Evolutionary conservation across 2,797 vertebrate species (phyloP).

Genomic region (Ctenopoma kingsleyae): DNA sequence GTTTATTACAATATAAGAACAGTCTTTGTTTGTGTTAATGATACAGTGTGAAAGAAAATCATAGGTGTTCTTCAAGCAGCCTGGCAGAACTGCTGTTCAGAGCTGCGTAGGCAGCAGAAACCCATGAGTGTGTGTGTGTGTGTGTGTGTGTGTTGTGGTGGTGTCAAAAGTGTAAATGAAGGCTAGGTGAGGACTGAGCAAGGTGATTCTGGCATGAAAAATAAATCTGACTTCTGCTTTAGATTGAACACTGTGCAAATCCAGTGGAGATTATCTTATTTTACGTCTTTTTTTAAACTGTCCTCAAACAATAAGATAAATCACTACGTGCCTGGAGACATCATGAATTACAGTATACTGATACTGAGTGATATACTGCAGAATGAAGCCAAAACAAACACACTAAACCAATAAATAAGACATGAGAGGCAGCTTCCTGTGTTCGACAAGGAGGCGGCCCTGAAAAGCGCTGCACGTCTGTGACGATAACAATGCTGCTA

Average conservation of each 20-base stretch:
- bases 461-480: constrained; percentile 58
- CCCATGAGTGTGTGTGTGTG: constrained; percentile 9
- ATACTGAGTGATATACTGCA: constrained; percentile 1
- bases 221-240: constrained; percentile 60
- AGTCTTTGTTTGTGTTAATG: constrained; percentile 54
- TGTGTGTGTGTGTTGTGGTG: constrained; percentile 22
- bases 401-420: constrained; percentile 58
- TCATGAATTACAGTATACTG: constrained; percentile 9
- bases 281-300: neutral
- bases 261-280: constrained; percentile 32
- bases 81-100: constrained; percentile 39
- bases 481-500: constrained; percentile 77
- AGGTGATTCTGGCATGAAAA: constrained; percentile 52
- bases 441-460: constrained; percentile 56
- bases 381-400: constrained; percentile 61
- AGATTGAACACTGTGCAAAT: constrained; percentile 36
- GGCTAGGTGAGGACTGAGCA: constrained; percentile 46
- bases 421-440: constrained; percentile 69
- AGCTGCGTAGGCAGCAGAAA: constrained; percentile 56
- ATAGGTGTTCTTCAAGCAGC: constrained; percentile 49
- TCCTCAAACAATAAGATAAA: constrained; percentile 31
- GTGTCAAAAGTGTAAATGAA: constrained; percentile 25
- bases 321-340: constrained; percentile 13
- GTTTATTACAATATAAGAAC: constrained; percentile 31
- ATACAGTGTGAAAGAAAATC: constrained; percentile 56